A percentile compares a stretch with the other conserved stretches of the same genome.
phyloP scores from a whole-genome alignment of 2,113 vertebrate genomes.

The Condylura cristata region DNA sequence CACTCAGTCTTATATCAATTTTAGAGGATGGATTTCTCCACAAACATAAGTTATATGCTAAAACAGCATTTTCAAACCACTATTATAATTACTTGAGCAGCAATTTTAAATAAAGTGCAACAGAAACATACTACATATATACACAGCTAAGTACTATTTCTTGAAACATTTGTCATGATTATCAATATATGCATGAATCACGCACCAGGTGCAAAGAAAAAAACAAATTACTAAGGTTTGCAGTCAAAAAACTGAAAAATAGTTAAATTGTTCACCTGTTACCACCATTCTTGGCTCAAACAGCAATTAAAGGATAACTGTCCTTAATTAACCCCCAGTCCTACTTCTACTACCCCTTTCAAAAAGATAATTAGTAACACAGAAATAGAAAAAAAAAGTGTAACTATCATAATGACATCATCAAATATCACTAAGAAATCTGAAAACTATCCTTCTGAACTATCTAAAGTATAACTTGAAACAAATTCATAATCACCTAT shows the following conservation, averaged over 20 bases:
- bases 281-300: constrained; percentile 6
- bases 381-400: not conserved
- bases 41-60: not conserved
- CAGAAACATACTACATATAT: not conserved
- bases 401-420: not conserved
- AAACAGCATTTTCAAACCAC: not conserved
- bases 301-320: not conserved
- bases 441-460: not conserved
- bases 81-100: not conserved
- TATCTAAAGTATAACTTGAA: not conserved
- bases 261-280: not conserved
- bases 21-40: not conserved
- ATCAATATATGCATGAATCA: not conserved
- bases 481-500: not conserved
- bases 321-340: not conserved
- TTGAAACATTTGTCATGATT: not conserved
- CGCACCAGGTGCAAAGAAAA: not conserved
- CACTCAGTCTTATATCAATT: not conserved
- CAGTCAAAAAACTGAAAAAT: not conserved
- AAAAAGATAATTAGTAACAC: not conserved
- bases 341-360: not conserved
- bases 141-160: not conserved
- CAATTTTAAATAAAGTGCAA: constrained; percentile 49
- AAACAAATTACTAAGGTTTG: not conserved
- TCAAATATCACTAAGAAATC: not conserved